phyloP scores from a whole-genome alignment of 2,797 vertebrate genomes.

The Galago senegalensis region DNA sequence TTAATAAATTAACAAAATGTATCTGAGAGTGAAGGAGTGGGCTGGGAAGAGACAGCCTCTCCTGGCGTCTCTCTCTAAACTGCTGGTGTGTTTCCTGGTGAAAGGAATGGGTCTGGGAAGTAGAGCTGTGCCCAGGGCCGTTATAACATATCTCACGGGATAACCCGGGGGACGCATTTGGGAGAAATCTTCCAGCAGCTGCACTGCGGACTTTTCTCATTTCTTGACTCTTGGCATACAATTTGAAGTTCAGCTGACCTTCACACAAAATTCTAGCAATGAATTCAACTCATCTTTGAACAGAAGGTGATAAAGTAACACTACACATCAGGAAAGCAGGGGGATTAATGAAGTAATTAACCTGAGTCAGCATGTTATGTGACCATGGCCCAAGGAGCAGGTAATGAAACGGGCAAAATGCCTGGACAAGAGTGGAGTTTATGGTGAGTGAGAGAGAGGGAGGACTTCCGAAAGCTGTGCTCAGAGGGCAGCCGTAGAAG shows the following conservation, averaged over 20 bases:
- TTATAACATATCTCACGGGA: neutral
- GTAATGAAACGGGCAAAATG: constrained; percentile 58
- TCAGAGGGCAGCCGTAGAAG: neutral
- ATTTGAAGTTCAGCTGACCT: constrained; percentile 68
- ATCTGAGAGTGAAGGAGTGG: neutral
- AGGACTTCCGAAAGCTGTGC: neutral
- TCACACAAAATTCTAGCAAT: constrained; percentile 56
- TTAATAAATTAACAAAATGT: neutral
- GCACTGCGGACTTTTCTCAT: neutral
- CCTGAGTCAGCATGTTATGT: constrained; percentile 51
- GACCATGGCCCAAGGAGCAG: constrained; percentile 46
- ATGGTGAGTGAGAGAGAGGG: neutral
- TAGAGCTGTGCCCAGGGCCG: neutral
- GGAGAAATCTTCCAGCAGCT: neutral
- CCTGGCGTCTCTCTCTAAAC: neutral
- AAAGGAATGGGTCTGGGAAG: neutral
- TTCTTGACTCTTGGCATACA: neutral
- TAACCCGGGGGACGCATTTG: neutral
- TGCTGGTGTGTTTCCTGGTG: neutral
- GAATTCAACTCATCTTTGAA: constrained; percentile 71
- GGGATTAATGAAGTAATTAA: constrained; percentile 71
- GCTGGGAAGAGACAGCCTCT: neutral
- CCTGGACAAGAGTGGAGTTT: neutral
- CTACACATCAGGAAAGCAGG: neutral
- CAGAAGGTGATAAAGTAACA: constrained; percentile 66